Evolutionary conservation across 1,140 invertebrate genomes (phyloP).

Genomic region (fruit fly (Drosophila melanogaster)): DNA sequence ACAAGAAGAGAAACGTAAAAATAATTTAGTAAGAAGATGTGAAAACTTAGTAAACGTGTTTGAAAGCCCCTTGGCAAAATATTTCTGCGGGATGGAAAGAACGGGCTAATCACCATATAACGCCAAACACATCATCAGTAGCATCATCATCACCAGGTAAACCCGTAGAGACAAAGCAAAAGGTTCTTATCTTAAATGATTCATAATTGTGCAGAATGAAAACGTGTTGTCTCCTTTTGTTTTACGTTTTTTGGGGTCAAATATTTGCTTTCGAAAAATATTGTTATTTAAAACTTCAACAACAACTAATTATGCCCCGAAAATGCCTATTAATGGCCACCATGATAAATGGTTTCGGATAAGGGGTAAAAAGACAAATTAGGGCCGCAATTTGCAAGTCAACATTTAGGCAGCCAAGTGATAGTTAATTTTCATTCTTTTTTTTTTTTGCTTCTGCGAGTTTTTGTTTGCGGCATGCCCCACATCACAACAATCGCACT

Average conservation of each 20-base stretch:
- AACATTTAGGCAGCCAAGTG: constrained; percentile 23
- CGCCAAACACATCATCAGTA: constrained; percentile 36
- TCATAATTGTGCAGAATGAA: constrained; percentile 60
- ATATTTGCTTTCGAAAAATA: constrained; percentile 59
- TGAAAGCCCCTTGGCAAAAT: constrained; percentile 16
- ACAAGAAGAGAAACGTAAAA: constrained; percentile 35
- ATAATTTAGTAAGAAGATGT: constrained; percentile 53
- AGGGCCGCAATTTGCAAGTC: constrained; percentile 58
- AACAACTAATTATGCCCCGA: constrained; percentile 39
- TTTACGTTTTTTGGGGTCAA: constrained; percentile 37
- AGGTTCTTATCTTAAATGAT: constrained; percentile 56
- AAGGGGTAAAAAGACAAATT: constrained; percentile 47
- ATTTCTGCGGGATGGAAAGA: constrained; percentile 3
- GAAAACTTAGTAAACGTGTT: constrained; percentile 52
- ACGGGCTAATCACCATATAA: constrained; percentile 46
- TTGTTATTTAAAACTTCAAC: constrained; percentile 48
- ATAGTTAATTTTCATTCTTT: constrained; percentile 1
- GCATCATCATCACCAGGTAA: constrained; percentile 36
- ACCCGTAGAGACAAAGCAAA: constrained; percentile 17
- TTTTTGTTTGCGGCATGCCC: constrained; percentile 29
- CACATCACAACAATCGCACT: constrained; percentile 29
- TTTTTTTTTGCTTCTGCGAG: constrained; percentile 3
- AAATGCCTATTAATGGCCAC: constrained; percentile 52
- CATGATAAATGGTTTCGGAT: constrained; percentile 49
- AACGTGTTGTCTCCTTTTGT: constrained; percentile 22